Evolutionary conservation across 1,140 invertebrate genomes (phyloP).

Genomic region (Diachasma alloeum): DNA sequence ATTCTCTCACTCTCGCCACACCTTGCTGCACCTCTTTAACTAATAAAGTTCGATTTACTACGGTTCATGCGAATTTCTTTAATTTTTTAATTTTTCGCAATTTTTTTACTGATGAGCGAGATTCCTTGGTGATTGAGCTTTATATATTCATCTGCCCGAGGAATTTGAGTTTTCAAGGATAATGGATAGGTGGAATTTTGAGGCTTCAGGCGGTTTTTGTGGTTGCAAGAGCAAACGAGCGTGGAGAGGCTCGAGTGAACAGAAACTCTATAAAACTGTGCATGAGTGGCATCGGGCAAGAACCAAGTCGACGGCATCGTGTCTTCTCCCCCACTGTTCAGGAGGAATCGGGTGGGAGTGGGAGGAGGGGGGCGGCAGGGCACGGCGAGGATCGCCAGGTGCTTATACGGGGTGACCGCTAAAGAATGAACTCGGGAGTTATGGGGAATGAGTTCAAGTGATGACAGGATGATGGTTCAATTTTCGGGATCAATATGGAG

Average conservation of each 20-base stretch:
- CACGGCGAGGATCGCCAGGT: background rate
- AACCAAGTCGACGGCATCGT: background rate
- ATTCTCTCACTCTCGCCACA: conserved; percentile 31
- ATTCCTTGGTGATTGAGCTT: no score
- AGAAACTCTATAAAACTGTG: conserved; percentile 6
- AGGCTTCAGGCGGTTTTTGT: background rate
- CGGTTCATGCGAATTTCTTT: background rate
- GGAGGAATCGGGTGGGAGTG: background rate
- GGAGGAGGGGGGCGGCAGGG: background rate
- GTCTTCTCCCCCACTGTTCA: background rate
- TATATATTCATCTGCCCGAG: background rate
- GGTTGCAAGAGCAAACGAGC: background rate
- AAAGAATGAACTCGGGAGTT: conserved; percentile 8
- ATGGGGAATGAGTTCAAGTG: background rate
- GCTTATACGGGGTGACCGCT: conserved; percentile 25
- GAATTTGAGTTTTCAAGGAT: background rate
- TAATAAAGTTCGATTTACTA: background rate
- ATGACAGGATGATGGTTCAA: background rate
- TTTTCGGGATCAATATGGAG: no score
- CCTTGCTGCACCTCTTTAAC: conserved; percentile 20
- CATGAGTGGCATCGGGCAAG: conserved; percentile 3
- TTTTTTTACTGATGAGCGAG: no score
- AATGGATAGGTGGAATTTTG: background rate
- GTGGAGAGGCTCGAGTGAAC: background rate
- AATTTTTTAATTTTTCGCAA: background rate